Evolutionary conservation across 2,888 invertebrate species (phyloP).

Genomic region (Cactoblastis cactorum): DNA sequence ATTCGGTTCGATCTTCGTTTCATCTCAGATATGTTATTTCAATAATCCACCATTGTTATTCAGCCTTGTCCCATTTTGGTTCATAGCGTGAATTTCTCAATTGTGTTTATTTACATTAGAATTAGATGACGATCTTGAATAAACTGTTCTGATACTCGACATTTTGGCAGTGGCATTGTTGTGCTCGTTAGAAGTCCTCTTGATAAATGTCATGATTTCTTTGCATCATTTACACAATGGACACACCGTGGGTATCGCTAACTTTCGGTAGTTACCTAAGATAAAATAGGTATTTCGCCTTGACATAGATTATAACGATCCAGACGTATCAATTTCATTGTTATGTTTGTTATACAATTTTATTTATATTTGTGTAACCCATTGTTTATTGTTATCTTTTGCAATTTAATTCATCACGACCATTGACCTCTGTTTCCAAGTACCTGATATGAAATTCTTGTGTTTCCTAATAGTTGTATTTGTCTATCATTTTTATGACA

Average conservation of each 20-base stretch:
- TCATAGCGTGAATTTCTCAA: constrained; percentile 41
- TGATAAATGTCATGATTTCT: constrained; percentile 50
- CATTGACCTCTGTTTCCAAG: constrained; percentile 7
- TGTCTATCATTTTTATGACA: constrained; percentile 39
- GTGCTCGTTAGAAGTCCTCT: constrained; percentile 48
- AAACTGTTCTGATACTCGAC: constrained; percentile 43
- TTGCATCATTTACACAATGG: constrained; percentile 44
- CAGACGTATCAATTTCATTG: constrained; percentile 11
- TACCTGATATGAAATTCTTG: constrained; percentile 7
- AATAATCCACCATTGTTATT: constrained; percentile 57
- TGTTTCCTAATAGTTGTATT: constrained; percentile 20
- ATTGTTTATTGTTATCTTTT: constrained; percentile 14
- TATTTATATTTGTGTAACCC: constrained; percentile 11
- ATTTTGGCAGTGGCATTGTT: constrained; percentile 47
- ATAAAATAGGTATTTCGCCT: constrained; percentile 22
- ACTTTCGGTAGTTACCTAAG: constrained; percentile 22
- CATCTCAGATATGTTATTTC: constrained; percentile 49
- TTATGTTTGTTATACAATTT: constrained; percentile 10
- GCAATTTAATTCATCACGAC: constrained; percentile 11
- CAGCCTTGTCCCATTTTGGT: constrained; percentile 57
- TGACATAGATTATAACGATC: constrained; percentile 30
- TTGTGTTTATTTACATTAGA: constrained; percentile 53
- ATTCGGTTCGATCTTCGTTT: constrained; percentile 27
- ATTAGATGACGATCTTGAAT: constrained; percentile 45
- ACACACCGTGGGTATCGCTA: constrained; percentile 17